These are phyloP conservation scores for Trematocara stigmaticum DNA, from an alignment of 2,113 vertebrate genomes.

Conservation along the genomic window DNA sequence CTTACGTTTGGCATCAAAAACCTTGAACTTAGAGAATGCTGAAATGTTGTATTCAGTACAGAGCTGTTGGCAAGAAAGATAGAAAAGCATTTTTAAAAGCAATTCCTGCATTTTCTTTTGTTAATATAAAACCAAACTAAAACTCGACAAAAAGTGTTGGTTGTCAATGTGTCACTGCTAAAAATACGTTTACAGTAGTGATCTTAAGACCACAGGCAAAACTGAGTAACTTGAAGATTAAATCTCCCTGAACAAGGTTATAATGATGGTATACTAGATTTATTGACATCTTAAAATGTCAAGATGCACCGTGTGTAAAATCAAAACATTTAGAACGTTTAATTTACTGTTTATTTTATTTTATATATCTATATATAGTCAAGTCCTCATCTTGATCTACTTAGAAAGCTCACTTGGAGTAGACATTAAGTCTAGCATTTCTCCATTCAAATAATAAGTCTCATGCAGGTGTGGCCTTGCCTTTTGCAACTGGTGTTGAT, in stretches of 20 bases:
- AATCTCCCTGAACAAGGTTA: background rate
- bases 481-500: slow-evolving; percentile 28
- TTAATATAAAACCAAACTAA: background rate
- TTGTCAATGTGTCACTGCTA: background rate
- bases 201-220: background rate
- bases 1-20: slow-evolving; percentile 94
- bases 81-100: background rate
- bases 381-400: background rate
- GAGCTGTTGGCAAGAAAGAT: slow-evolving; percentile 68
- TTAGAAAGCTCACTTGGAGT: background rate
- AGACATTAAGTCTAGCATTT: background rate
- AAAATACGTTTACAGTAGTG: background rate
- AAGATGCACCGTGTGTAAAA: background rate
- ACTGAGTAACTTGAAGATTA: background rate
- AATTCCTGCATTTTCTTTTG: background rate
- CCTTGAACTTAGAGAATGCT: slow-evolving; percentile 88
- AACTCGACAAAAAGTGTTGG: background rate
- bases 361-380: background rate
- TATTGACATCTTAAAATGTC: background rate
- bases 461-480: background rate
- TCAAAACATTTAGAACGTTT: background rate
- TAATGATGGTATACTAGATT: background rate
- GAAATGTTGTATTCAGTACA: slow-evolving; percentile 87
- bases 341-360: background rate
- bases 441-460: background rate